A percentile compares a stretch with the other conserved stretches of the same genome.
phyloP scores from a whole-genome alignment of 2,797 vertebrate genomes.

The Alcedo atthis region DNA sequence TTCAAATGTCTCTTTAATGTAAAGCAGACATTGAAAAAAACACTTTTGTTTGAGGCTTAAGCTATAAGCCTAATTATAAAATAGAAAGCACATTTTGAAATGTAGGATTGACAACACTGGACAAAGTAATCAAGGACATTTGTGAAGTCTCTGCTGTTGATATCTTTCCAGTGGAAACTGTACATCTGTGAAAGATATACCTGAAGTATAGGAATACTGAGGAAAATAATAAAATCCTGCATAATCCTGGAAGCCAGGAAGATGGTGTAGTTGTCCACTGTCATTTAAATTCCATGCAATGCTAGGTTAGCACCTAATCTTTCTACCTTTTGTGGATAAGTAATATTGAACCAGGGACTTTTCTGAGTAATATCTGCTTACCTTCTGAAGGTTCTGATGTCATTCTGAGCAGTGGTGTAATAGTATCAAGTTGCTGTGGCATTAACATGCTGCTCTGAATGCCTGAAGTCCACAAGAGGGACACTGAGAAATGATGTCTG shows the following conservation, averaged over 20 bases:
- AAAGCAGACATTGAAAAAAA: neutral
- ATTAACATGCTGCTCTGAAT: neutral
- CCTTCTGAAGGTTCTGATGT: neutral
- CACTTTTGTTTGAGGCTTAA: neutral
- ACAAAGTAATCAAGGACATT: neutral
- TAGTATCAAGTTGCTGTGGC: neutral
- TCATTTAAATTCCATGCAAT: neutral
- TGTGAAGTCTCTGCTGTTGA: neutral
- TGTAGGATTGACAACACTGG: neutral
- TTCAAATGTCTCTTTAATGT: neutral
- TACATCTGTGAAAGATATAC: neutral
- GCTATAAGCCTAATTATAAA: neutral
- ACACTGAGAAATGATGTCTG: neutral
- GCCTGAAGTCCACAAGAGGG: neutral
- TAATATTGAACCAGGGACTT: neutral
- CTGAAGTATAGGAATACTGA: neutral
- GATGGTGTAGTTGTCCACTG: fast-evolving
- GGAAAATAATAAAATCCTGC: neutral
- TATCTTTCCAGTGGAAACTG: neutral
- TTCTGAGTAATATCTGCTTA: neutral
- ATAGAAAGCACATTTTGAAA: neutral
- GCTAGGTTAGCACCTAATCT: neutral
- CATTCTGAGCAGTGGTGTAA: neutral
- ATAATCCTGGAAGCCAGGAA: neutral
- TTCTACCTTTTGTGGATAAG: neutral